Evolutionary conservation across 2,797 vertebrate species (phyloP).

Genomic region (Hirundo rustica): DNA sequence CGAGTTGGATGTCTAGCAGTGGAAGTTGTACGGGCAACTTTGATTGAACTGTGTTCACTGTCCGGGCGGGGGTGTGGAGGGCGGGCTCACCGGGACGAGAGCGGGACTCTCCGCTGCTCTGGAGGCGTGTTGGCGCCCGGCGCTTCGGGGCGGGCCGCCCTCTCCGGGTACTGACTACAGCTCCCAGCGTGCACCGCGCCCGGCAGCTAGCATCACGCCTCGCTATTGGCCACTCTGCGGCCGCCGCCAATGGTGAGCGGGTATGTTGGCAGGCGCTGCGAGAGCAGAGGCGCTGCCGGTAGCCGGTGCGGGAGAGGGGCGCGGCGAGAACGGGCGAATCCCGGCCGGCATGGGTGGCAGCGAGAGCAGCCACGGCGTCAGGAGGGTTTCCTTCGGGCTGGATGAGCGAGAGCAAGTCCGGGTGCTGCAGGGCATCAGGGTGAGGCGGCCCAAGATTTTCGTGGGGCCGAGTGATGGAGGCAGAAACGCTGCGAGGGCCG

Average conservation of each 20-base stretch:
- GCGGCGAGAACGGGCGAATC: not conserved
- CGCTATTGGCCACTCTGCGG: not conserved
- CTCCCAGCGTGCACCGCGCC: conserved; percentile 44
- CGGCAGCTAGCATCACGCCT: not conserved
- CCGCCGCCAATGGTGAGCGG: conserved; percentile 23
- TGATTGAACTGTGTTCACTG: accelerated
- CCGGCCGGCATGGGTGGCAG: conserved; percentile 80
- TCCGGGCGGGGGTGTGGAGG: not conserved
- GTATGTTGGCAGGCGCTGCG: not conserved
- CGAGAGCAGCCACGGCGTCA: conserved; percentile 79
- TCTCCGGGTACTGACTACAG: conserved; percentile 28
- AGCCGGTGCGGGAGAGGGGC: not conserved
- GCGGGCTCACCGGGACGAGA: no score
- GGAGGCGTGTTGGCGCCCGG: accelerated
- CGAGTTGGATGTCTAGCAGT: accelerated
- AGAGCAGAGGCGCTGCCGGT: not conserved
- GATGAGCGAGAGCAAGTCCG: conserved; percentile 88
- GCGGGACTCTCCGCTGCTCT: accelerated
- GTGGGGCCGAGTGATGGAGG: not conserved
- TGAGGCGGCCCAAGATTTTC: conserved; percentile 69
- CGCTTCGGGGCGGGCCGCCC: not conserved
- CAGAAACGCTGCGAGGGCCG: not conserved
- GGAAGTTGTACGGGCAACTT: accelerated
- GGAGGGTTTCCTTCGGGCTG: conserved; percentile 87
- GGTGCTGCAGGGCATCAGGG: conserved; percentile 91